Percentiles rank a stretch among this genome's conserved stretches.
Evolutionary conservation across 30 jellyfish, hydroid and myxozoan genomes (phyloP).

Genomic region (Turritopsis rubra): DNA sequence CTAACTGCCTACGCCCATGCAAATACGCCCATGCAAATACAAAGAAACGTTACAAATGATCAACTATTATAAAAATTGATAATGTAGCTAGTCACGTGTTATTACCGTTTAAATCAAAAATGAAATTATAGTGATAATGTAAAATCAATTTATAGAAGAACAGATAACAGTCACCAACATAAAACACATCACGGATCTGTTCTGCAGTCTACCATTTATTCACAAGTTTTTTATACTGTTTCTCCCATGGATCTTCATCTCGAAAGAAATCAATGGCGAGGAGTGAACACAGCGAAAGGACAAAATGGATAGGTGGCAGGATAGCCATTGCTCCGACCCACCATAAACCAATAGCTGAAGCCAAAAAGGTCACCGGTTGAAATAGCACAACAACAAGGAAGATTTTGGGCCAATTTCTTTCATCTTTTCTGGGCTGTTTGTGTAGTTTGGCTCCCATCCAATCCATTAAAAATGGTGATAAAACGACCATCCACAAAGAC

Average conservation of each 20-base stretch:
- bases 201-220: constrained; percentile 21
- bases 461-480: constrained; percentile 79
- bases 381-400: constrained; percentile 58
- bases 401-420: constrained; percentile 91
- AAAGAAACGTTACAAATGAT: too few relatives aligned
- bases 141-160: too few relatives aligned
- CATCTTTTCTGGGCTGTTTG: constrained; percentile 56
- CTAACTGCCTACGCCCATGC: too few relatives aligned
- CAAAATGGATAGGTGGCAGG: constrained; percentile 88
- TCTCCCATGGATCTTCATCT: constrained; percentile 94
- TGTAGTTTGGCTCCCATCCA: constrained; percentile 88
- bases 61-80: too few relatives aligned
- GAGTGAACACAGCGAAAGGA: constrained; percentile 54
- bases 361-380: constrained; percentile 83
- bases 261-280: constrained; percentile 87
- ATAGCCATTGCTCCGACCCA: constrained; percentile 89
- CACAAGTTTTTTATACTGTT: constrained; percentile 37
- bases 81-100: too few relatives aligned
- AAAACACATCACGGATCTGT: too few relatives aligned
- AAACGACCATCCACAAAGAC: constrained; percentile 77
- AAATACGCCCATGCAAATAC: too few relatives aligned
- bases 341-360: constrained; percentile 87
- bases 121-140: too few relatives aligned
- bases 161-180: too few relatives aligned
- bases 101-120: too few relatives aligned